Base-by-base conservation (phyloP, 2,888 invertebrate genomes). In the Euphydryas editha region DNA sequence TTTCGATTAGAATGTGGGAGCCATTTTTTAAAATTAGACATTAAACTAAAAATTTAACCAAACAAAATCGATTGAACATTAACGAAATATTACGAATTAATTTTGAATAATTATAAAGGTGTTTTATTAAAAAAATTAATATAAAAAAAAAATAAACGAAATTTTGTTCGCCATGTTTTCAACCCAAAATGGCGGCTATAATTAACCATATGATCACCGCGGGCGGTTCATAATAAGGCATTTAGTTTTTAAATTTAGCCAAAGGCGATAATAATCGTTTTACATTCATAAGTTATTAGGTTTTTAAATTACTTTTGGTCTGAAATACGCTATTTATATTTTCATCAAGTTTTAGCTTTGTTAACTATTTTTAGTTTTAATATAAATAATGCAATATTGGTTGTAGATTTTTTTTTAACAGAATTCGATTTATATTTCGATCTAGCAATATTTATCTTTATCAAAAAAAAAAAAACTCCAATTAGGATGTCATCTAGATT, bases 151-250 rank as follows among this genome's bases (percentile, higher is more conserved):
- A 39, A 15, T 47, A 64, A 64, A 64, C 59, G 59, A 24, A 59
- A 37, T 56, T 47, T 47, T 47, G 20, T 21, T 42, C 46, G 21
- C 39, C 64, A 64, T 64, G 59, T 54, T 64, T 60, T 63, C 37
- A 57, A 56, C 37, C 60, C 72, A 71, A 72, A 68, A 74, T 74
- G 71, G 72, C 73, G 72, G 24, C 39, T 51, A 54, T 69, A 66
- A 72, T 72, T 72, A 72, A 60, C 46, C 49, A 49, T 59, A 67
- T 56, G 67, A 62, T 63, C 72, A 63, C 70, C 68, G 67, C 64
- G 59, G 72, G 72, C 69, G 60, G 59, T 67, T 69, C 62, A 64
- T 74, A 72, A 73, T 71, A 72, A 68, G 71, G 62, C 49, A 67
- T 72, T 72, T 71, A 67, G 70, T 70, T 68, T 60, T 70, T 69